Percentiles rank a stretch among this genome's conserved stretches.
Evolutionary conservation across 2,888 invertebrate species (phyloP).

Genomic region (Dryococelus australis): DNA sequence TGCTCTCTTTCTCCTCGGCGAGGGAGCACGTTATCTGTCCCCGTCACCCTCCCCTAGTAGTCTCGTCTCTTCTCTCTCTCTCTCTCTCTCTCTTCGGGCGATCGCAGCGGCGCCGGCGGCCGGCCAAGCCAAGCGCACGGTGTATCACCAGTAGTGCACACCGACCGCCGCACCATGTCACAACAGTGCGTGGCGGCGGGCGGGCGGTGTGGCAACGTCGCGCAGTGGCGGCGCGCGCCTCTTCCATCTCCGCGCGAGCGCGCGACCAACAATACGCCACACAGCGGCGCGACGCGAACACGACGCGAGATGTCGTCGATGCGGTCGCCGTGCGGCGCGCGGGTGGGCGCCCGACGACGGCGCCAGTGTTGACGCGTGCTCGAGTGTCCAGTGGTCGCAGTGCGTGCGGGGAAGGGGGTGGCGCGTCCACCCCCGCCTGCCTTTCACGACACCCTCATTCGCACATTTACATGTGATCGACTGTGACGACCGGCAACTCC

Average conservation of each 20-base stretch:
- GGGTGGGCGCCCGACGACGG: background rate
- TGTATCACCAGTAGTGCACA: background rate
- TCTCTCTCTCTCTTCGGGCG: background rate
- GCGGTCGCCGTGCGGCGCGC: background rate
- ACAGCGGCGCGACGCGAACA: background rate
- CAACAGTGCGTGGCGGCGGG: background rate
- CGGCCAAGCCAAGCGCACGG: background rate
- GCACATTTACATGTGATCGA: background rate
- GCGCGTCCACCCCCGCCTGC: background rate
- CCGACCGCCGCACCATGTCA: background rate
- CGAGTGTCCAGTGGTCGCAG: background rate
- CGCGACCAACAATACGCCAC: background rate
- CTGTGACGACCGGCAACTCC: background rate
- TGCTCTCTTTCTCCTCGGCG: background rate
- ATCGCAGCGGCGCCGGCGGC: slow-evolving; percentile 16
- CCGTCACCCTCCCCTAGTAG: slow-evolving; percentile 12
- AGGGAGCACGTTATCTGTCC: background rate
- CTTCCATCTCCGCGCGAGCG: background rate
- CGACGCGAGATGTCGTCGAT: slow-evolving; percentile 8
- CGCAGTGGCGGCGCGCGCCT: slow-evolving; percentile 22
- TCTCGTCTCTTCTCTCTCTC: slow-evolving; percentile 20
- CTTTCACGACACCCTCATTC: no score
- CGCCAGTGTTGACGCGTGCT: background rate
- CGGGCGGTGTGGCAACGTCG: no score
- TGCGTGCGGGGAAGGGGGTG: background rate